These are phyloP conservation scores for Anoplius nigerrimus DNA, from an alignment of 2,888 invertebrate species.

Conservation along the genomic window DNA sequence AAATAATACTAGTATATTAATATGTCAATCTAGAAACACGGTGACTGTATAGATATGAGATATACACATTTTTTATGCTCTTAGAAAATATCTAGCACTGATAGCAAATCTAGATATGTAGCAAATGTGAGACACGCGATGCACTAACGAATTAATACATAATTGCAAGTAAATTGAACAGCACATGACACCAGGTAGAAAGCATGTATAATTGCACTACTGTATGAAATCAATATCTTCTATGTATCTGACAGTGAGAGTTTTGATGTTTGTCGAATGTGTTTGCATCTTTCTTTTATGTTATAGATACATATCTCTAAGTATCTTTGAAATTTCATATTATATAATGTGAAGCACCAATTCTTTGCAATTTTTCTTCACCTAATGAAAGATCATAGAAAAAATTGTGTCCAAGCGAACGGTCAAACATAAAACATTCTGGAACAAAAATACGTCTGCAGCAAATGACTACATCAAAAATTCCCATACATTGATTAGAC, in stretches of 20 bases:
- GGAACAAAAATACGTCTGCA: too few relatives aligned
- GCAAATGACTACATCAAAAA: too few relatives aligned
- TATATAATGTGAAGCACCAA: not conserved
- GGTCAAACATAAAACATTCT: too few relatives aligned
- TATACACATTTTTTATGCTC: not conserved
- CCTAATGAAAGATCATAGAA: too few relatives aligned
- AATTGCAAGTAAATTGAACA: constrained; percentile 51
- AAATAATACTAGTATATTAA: too few relatives aligned
- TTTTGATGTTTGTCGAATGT: constrained; percentile 75
- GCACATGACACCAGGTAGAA: constrained; percentile 67
- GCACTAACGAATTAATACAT: constrained; percentile 45
- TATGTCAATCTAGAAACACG: not conserved
- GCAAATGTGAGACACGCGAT: constrained; percentile 40
- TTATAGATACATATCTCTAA: constrained; percentile 47
- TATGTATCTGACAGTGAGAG: constrained; percentile 75
- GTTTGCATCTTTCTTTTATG: constrained; percentile 68
- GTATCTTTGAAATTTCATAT: not conserved
- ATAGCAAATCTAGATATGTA: constrained; percentile 42
- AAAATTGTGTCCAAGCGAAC: too few relatives aligned
- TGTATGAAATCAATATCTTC: constrained; percentile 64
- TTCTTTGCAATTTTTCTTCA: not conserved
- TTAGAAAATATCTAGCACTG: constrained; percentile 23
- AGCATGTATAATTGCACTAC: constrained; percentile 72
- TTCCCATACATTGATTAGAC: too few relatives aligned
- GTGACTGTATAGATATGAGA: not conserved